A percentile compares a stretch with the other conserved stretches of the same genome.
Conservation (phyloP, 2,888 invertebrate genomes). For the Calameuta filiformis region DNA sequence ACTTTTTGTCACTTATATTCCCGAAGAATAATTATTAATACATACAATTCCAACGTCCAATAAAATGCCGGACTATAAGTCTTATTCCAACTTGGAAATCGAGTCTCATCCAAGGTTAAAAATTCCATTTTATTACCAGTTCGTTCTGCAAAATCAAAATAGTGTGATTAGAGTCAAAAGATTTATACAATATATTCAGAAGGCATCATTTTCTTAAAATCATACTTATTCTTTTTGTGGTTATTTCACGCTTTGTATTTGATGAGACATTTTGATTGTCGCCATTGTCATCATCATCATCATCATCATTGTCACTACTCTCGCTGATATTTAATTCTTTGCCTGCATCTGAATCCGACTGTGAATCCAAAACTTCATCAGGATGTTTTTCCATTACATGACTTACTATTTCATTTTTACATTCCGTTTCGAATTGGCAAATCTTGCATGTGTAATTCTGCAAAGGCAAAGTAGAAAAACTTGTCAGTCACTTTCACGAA, state of each 20-base stretch:
- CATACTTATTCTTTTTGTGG: neutral
- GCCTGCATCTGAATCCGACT: slow-evolving; percentile 32
- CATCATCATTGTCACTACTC: slow-evolving; percentile 14
- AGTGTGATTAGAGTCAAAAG: neutral
- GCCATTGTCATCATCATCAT: slow-evolving; percentile 12
- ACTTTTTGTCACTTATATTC: slow-evolving; percentile 52
- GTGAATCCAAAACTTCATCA: slow-evolving; percentile 22
- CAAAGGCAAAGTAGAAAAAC: slow-evolving; percentile 1
- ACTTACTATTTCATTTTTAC: slow-evolving; percentile 41
- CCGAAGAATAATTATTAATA: slow-evolving; percentile 16
- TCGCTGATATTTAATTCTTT: slow-evolving; percentile 12
- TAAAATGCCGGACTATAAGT: slow-evolving; percentile 36
- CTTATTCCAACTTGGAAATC: slow-evolving; percentile 4
- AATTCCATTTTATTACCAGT: slow-evolving; percentile 23
- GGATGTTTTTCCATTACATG: slow-evolving; percentile 53
- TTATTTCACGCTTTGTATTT: neutral
- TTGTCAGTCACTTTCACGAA: neutral
- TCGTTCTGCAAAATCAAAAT: neutral
- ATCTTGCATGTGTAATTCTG: slow-evolving; percentile 56
- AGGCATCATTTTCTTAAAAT: neutral
- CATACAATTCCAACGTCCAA: slow-evolving; percentile 61
- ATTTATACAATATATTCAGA: neutral
- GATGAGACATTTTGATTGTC: neutral
- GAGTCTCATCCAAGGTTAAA: slow-evolving; percentile 16
- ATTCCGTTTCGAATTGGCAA: slow-evolving; percentile 47